phyloP scores from a whole-genome alignment of 1,140 invertebrate genomes.

The Cydia pomonella region DNA sequence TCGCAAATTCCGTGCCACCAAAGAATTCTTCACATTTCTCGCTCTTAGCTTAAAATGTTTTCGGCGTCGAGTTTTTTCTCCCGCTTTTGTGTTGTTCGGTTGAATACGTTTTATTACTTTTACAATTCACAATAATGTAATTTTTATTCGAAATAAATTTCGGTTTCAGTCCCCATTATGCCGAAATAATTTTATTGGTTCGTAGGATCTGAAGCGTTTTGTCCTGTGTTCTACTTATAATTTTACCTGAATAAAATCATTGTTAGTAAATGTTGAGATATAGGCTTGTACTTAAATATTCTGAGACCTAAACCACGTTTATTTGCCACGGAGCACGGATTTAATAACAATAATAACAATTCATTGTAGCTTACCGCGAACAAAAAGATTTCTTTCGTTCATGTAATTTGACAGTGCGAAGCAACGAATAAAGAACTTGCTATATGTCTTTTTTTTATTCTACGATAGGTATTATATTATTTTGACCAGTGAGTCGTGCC shows the following conservation, averaged over 20 bases:
- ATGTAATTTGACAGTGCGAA: no score
- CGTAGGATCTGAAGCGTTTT: background rate
- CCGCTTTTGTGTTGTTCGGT: constrained; percentile 40
- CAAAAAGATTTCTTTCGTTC: background rate
- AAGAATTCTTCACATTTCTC: constrained; percentile 33
- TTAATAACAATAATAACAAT: background rate
- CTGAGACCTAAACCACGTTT: background rate
- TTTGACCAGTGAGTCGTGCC: no score
- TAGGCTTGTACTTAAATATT: background rate
- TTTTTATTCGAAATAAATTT: constrained; percentile 29
- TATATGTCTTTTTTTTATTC: no score
- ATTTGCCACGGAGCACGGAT: background rate
- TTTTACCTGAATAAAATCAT: background rate
- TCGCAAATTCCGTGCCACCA: constrained; percentile 46
- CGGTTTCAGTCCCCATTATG: constrained; percentile 14
- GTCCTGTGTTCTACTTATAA: background rate
- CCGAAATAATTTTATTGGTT: constrained; percentile 22
- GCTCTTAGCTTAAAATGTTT: constrained; percentile 42
- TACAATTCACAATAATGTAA: constrained; percentile 28
- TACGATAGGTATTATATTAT: no score
- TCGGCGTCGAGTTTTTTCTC: constrained; percentile 36
- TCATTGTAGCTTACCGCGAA: background rate
- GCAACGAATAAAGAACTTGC: no score
- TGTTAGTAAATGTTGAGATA: no score
- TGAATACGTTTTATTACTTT: constrained; percentile 41